A percentile compares a stretch with the other conserved stretches of the same genome.
These are phyloP conservation scores for Apamea sordens DNA, from an alignment of 2,888 invertebrate species.

Conservation along the genomic window DNA sequence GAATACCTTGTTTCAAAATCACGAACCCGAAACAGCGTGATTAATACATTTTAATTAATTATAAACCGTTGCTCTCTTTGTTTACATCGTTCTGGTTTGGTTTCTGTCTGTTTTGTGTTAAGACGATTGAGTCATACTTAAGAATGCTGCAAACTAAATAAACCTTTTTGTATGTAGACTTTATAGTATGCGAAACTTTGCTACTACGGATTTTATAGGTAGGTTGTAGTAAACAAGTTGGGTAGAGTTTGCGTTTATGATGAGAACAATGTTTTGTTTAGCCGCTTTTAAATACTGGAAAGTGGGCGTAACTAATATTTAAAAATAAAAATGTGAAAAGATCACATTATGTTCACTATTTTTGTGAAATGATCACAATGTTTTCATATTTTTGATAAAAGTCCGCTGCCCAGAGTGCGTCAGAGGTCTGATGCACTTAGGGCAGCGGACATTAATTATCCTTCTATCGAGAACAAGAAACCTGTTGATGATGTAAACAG, in stretches of 20 bases:
- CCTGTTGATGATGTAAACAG: neutral
- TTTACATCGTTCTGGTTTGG: conserved; percentile 45
- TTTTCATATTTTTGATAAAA: no score
- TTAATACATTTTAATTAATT: conserved; percentile 47
- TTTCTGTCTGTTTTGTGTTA: conserved; percentile 54
- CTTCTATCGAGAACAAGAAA: neutral
- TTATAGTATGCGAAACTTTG: conserved; percentile 7
- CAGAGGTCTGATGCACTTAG: no score
- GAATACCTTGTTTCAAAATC: conserved; percentile 15
- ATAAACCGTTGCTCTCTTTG: conserved; percentile 35
- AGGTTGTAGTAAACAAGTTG: conserved; percentile 39
- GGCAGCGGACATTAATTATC: no score
- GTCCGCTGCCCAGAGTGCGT: no score
- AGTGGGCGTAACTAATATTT: no score
- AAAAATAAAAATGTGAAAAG: no score
- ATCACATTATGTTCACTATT: no score
- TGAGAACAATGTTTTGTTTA: neutral
- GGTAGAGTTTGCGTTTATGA: neutral
- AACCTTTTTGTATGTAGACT: conserved; percentile 18
- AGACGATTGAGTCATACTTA: conserved; percentile 49
- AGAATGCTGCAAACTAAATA: conserved; percentile 45
- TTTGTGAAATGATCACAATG: no score
- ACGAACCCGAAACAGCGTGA: conserved; percentile 13
- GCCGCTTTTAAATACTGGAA: neutral
- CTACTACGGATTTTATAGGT: conserved; percentile 18